Conservation (phyloP, 2,888 invertebrate genomes). For the Drosophila suboccidentalis region DNA sequence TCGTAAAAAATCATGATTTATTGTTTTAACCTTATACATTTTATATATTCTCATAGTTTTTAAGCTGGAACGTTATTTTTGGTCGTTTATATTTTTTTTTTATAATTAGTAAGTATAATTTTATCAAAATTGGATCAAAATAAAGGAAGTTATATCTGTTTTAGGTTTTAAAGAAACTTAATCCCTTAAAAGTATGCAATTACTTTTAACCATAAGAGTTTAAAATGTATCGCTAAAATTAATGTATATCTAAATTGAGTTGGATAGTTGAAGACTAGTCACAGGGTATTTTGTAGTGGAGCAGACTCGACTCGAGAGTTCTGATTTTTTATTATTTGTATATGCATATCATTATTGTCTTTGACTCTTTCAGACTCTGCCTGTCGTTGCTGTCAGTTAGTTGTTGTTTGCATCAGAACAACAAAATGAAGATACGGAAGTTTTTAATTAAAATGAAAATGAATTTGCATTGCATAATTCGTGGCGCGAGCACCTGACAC, state of each 20-base stretch:
- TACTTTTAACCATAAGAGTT: too few species aligned
- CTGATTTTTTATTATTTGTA: neutral
- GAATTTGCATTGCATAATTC: slow-evolving; percentile 56
- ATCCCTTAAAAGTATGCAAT: too few species aligned
- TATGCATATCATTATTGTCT: slow-evolving; percentile 13
- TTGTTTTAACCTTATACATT: neutral
- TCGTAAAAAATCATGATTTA: slow-evolving; percentile 9
- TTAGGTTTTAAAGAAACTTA: too few species aligned
- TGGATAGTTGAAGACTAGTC: too few species aligned
- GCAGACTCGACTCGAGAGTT: neutral
- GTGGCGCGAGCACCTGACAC: slow-evolving; percentile 53
- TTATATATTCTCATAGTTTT: too few species aligned
- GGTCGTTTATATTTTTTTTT: too few species aligned
- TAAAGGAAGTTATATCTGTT: too few species aligned
- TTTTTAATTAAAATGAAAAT: slow-evolving; percentile 69
- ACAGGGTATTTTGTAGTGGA: neutral
- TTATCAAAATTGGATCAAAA: too few species aligned
- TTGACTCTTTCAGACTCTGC: slow-evolving; percentile 19
- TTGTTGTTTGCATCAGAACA: slow-evolving; percentile 29
- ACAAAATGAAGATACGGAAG: slow-evolving; percentile 24
- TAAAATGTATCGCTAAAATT: too few species aligned
- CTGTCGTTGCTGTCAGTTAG: slow-evolving; percentile 9
- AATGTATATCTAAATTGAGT: too few species aligned
- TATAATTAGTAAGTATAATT: too few species aligned
- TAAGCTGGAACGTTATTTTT: too few species aligned